These are phyloP conservation scores for Sycobia sp. DNA, from an alignment of 1,140 invertebrate species.

Conservation along the genomic window DNA sequence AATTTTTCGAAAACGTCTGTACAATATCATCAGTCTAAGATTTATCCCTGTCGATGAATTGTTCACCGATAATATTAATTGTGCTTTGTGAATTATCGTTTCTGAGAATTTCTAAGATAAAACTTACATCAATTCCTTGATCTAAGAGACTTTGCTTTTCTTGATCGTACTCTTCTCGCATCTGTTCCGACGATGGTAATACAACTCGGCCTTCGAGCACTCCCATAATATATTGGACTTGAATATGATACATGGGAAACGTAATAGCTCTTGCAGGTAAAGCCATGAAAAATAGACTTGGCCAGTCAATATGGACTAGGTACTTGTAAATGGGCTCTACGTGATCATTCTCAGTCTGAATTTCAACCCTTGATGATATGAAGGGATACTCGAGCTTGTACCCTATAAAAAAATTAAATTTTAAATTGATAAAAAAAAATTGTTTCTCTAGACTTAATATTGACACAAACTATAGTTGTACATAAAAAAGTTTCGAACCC, in stretches of 20 bases:
- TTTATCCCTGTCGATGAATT: too few relatives aligned
- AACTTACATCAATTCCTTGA: conserved; percentile 51
- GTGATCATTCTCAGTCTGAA: conserved; percentile 62
- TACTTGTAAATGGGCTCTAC: conserved; percentile 71
- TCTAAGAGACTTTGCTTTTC: conserved; percentile 51
- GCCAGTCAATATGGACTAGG: conserved; percentile 64
- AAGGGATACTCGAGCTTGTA: conserved; percentile 68
- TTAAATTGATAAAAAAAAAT: too few relatives aligned
- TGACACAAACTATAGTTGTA: too few relatives aligned
- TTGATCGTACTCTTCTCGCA: conserved; percentile 48
- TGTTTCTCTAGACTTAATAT: too few relatives aligned
- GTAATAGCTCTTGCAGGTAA: conserved; percentile 65
- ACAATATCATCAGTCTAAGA: too few relatives aligned
- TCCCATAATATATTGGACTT: conserved; percentile 59
- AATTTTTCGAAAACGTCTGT: too few relatives aligned
- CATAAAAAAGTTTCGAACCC: too few relatives aligned
- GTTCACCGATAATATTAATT: too few relatives aligned
- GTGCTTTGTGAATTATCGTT: too few relatives aligned
- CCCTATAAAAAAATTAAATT: conserved; percentile 50
- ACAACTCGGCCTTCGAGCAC: conserved; percentile 51
- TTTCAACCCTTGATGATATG: conserved; percentile 59
- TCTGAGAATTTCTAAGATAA: background rate
- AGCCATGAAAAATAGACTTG: conserved; percentile 68
- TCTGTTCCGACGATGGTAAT: conserved; percentile 49
- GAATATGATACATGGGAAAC: conserved; percentile 69